Base-by-base conservation (phyloP, 2,113 vertebrate species). In the Meles meles region DNA sequence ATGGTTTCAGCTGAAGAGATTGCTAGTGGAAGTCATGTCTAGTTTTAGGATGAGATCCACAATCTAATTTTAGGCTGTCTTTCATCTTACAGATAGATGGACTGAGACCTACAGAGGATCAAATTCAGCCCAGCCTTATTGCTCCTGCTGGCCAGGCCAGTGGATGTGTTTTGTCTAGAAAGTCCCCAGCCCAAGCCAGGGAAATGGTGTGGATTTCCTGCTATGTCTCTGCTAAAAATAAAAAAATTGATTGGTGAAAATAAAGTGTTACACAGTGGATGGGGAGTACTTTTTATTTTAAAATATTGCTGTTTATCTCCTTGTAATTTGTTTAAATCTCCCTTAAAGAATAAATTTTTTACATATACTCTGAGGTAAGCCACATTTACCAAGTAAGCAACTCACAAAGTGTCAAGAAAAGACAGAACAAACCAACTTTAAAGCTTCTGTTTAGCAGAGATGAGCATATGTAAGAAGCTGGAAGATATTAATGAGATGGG, bases 341-440 rank as follows among this genome's bases (percentile, higher is more conserved):
- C 71, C 52, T 94, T 69, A 89, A 93, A 61, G 21, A 77, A 42
- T 67, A 59, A 44, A 47, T 37, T 85, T 97, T 94, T 96, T 94
- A 80, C 13, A 29, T 65, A 18, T 61, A 31, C 42, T 86, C 49
- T 49, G 39, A 80, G 13, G 42, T 85, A 88, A 80, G 65, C 29
- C 81, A 52, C 65, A 59, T 65, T 93, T 95, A 69, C 42, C 42
- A 85, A n/a, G 59, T 85, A 93, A 37, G 14, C 88, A 86, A 80
- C 57, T 88, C 83, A 59, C 37, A 65, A 27, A 94, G 21, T 17
- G 11, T 90, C 39, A 72, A 39, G 82, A 79, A 83, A 90, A 84
- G 57, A 91, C 5, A 65, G 81, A 81, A 52, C 65, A 87, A 95
- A 47, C 23, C 63, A 52, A 47, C 76, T 81, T 42, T 49, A 91